Conservation (phyloP, 2,888 invertebrate genomes). For the Synanthedon myopaeformis region DNA sequence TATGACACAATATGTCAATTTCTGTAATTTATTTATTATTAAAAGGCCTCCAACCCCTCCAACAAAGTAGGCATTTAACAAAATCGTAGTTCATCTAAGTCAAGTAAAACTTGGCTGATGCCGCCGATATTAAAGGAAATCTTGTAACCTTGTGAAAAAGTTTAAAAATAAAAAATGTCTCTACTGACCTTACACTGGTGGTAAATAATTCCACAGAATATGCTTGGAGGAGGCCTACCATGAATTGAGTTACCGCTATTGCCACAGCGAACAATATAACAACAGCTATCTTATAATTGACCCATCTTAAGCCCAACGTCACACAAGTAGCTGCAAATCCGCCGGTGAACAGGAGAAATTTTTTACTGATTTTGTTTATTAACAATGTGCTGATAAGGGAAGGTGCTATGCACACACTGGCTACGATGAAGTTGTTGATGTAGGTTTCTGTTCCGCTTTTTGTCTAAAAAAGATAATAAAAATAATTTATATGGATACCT, state of each 20-base stretch:
- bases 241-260: conserved; percentile 25
- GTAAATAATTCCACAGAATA: conserved; percentile 39
- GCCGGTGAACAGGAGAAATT: conserved; percentile 21
- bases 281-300: conserved; percentile 24
- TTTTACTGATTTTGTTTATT: conserved; percentile 43
- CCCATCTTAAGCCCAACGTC: conserved; percentile 29
- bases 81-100: too few species aligned
- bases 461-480: conserved; percentile 21
- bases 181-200: conserved; percentile 33
- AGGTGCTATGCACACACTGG: conserved; percentile 28
- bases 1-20: too few species aligned
- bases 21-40: too few species aligned
- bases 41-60: too few species aligned
- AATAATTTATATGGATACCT: too few species aligned
- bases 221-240: conserved; percentile 33
- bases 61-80: too few species aligned
- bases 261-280: conserved; percentile 31
- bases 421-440: conserved; percentile 44
- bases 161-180: too few species aligned
- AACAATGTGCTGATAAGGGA: conserved; percentile 31
- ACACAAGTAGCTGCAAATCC: conserved; percentile 15
- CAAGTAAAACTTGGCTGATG: too few species aligned
- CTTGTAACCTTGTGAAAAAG: too few species aligned
- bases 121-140: too few species aligned
- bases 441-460: conserved; percentile 43